phyloP scores from a whole-genome alignment of 2,113 vertebrate species.

The Tretioscincus oriximinensis region DNA sequence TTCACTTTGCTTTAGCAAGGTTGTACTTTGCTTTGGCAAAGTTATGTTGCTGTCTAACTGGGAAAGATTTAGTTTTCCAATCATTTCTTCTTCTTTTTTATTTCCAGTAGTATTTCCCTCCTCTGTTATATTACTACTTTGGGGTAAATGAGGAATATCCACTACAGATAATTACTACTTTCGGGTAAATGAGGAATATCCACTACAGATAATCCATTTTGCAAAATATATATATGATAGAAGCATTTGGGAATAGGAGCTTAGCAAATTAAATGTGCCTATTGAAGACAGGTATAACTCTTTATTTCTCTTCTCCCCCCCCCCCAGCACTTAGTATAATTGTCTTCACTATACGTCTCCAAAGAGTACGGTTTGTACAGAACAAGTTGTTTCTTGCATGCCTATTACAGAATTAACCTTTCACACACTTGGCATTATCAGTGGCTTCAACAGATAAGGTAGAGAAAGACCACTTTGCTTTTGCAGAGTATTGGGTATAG shows the following conservation, averaged over 20 bases:
- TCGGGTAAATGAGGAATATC: not conserved
- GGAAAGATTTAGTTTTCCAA: not conserved
- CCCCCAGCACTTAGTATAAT: not conserved
- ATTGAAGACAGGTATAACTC: not conserved
- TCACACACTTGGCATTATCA: constrained; percentile 8
- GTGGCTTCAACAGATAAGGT: constrained; percentile 4
- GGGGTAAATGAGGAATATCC: too few species aligned
- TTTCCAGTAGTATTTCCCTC: not conserved
- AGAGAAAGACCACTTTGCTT: not conserved
- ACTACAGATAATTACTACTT: too few species aligned
- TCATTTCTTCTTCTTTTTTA: not conserved
- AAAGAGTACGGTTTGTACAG: constrained; percentile 15
- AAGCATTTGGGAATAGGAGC: not conserved
- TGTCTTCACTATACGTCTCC: constrained; percentile 1
- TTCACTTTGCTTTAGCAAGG: too few species aligned
- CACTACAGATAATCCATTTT: not conserved
- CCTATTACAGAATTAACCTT: constrained; percentile 15
- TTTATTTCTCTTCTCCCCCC: not conserved
- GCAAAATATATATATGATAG: not conserved
- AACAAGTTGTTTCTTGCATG: constrained; percentile 16
- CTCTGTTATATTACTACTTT: not conserved
- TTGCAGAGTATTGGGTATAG: not conserved
- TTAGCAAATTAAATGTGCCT: not conserved
- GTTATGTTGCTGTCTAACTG: too few species aligned
- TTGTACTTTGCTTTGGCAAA: too few species aligned